These are phyloP conservation scores for Probosciger aterrimus DNA, from an alignment of 2,113 vertebrate species.

Conservation along the genomic window DNA sequence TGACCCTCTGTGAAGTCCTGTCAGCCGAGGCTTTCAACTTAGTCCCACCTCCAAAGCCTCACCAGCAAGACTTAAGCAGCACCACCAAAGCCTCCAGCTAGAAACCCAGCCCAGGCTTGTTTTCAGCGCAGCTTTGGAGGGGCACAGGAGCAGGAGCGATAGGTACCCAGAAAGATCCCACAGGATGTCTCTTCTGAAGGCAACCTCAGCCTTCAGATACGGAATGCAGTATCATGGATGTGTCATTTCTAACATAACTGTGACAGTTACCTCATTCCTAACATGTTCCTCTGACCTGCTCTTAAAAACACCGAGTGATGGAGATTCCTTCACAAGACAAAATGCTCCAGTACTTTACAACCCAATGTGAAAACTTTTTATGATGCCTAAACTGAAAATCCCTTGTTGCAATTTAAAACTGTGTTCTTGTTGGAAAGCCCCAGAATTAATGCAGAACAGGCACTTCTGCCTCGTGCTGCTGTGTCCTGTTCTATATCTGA, in stretches of 20 bases:
- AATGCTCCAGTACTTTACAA: not conserved
- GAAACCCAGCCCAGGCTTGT: not conserved
- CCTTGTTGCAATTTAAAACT: not conserved
- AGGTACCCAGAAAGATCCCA: not conserved
- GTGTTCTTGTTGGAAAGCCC: not conserved
- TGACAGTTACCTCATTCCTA: not conserved
- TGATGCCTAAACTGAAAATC: not conserved
- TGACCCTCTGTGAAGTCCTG: not conserved
- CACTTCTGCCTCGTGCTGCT: not conserved
- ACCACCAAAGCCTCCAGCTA: not conserved
- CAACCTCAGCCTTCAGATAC: not conserved
- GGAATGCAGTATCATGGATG: not conserved
- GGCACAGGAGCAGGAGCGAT: not conserved
- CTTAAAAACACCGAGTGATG: not conserved
- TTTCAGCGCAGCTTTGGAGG: not conserved
- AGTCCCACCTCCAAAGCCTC: not conserved
- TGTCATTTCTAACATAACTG: not conserved
- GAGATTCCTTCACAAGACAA: not conserved
- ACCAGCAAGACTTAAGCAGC: not conserved
- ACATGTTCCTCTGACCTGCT: not conserved
- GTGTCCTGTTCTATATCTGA: not conserved
- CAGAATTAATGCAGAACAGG: not conserved
- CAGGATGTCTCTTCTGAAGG: not conserved
- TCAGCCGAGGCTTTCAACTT: not conserved
- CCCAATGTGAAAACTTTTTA: not conserved